Base-by-base conservation (phyloP, 2,113 vertebrate genomes). In the Dicentrarchus labrax region DNA sequence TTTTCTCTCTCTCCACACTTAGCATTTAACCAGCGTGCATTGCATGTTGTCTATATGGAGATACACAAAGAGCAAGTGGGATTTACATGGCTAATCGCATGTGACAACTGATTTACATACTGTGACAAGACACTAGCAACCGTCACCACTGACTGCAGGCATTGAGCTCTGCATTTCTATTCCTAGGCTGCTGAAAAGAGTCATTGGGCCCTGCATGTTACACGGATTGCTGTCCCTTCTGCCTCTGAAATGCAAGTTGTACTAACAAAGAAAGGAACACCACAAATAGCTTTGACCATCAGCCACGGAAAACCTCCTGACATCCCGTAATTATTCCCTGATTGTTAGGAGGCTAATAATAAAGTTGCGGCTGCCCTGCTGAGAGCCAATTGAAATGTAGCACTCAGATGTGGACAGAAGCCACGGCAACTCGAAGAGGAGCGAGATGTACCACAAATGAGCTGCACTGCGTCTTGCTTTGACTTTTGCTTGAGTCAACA, bases 271-370 rank as follows among this genome's bases (percentile, higher is more conserved):
- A 71, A 60, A 72, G 50, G 76, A 86, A 69, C 80, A 59, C 51
- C n/a, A 19, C 50, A 91, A 89, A 91, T 88, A 91, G 77, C 76
- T 60, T 77, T 86, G 86, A 92, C 86, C 81, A 82, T 88, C 82
- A 88, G 79, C 39, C 56, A 30, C 16, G 1, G 30, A 88, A 68
- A 78, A 51, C 76, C 50, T 72, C 79, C 57, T 76, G 83, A 93
- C 88, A 91, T 88, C 80, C 92, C 68, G 54, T 92, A 93, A 94
- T 95, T 92, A 93, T 77, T 50, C 82, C 56, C 59, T 36, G 45
- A 24, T 85, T 10, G 62, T 80, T 83, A 85, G 36, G 59, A 56
- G 65, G 60, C 72, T 92, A 87, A 87, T 91, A 79, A 92, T 86
- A 78, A 84, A 70, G 72, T 48, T 48, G 24, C 7, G 54, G 72